Conservation (phyloP, 2,797 vertebrate species). For the Gastrophryne carolinensis region DNA sequence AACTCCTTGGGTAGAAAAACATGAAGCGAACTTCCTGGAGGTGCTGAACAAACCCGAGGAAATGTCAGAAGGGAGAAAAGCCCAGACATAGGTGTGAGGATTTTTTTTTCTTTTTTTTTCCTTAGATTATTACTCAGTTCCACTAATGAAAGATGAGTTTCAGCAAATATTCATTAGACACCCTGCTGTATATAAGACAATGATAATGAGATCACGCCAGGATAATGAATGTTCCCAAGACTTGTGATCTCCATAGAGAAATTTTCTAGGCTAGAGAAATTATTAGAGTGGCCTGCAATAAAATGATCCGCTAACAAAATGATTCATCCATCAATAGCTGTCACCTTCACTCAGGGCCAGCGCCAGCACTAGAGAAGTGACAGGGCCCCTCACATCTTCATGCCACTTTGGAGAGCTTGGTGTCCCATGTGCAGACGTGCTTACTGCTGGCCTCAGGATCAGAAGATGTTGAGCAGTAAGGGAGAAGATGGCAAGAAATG, state of each 20-base stretch:
- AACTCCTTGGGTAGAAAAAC: not conserved
- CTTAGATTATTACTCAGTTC: not conserved
- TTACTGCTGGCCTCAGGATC: too few relatives aligned
- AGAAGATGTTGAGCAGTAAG: too few relatives aligned
- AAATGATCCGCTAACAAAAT: too few relatives aligned
- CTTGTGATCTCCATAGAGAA: not conserved
- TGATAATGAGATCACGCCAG: not conserved
- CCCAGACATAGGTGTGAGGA: not conserved
- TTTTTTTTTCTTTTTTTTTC: not conserved
- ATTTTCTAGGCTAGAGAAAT: too few relatives aligned
- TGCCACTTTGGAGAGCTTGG: too few relatives aligned
- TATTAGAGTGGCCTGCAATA: not conserved
- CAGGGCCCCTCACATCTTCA: too few relatives aligned
- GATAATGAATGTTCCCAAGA: not conserved
- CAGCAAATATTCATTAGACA: conserved; percentile 6
- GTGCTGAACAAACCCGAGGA: not conserved
- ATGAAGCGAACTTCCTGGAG: not conserved
- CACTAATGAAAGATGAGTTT: not conserved
- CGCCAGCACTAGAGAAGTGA: too few relatives aligned
- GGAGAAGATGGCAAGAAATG: too few relatives aligned
- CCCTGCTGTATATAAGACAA: not conserved
- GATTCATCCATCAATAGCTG: too few relatives aligned
- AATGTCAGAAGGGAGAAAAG: not conserved
- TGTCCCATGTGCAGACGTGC: too few relatives aligned
- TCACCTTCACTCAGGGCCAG: too few relatives aligned